Evolutionary conservation across 1,140 invertebrate species (phyloP).

Genomic region (Armadillidium nasatum): DNA sequence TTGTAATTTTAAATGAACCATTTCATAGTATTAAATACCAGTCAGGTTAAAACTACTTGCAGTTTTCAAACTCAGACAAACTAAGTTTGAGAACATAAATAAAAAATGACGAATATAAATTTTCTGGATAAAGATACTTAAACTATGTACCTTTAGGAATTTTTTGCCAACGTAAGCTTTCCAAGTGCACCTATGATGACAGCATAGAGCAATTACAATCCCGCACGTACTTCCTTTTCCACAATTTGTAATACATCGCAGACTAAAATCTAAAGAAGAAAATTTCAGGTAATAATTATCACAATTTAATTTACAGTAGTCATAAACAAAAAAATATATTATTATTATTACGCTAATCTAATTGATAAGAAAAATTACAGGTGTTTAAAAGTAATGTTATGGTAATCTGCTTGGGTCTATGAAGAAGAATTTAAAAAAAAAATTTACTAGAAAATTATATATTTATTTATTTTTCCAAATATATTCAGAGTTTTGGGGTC

Average conservation of each 20-base stretch:
- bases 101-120: constrained; percentile 22
- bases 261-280: constrained; percentile 59
- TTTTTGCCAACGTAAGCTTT: constrained; percentile 62
- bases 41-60: constrained; percentile 14
- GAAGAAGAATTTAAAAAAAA: no score
- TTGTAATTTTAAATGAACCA: no score
- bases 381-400: no score
- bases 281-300: no score
- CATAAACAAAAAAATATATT: no score
- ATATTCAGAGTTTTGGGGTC: no score
- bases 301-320: no score
- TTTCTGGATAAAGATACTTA: constrained; percentile 23
- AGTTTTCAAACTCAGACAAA: not conserved
- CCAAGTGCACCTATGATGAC: constrained; percentile 77
- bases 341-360: no score
- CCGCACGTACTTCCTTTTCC: constrained; percentile 54
- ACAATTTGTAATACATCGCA: constrained; percentile 59
- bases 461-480: no score
- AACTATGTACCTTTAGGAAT: constrained; percentile 54
- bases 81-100: not conserved
- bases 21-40: constrained; percentile 51
- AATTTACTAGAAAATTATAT: no score
- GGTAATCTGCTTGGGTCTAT: no score
- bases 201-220: constrained; percentile 73
- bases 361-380: no score